Base-by-base conservation (phyloP, 1,140 invertebrate species). In the Drosophila pruinosa region DNA sequence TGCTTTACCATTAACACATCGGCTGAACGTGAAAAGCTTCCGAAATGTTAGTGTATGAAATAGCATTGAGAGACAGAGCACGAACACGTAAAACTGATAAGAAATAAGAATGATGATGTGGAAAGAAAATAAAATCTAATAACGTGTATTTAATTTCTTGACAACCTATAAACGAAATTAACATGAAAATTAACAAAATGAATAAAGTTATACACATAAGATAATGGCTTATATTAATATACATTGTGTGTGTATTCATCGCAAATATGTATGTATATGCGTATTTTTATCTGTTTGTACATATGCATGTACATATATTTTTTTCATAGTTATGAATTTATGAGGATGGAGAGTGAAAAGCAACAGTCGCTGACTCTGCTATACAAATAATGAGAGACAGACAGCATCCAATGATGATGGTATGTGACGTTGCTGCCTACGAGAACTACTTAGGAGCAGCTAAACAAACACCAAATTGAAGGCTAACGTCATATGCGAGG, bases 121-220 rank as follows among this genome's bases (percentile, higher is more conserved):
- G 8, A 39, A 34, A 26, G 26, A 15, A 70, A 61, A 57, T 53
- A 70, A 38, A 31, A 41, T 58, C 50, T 56, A 75, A 70, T 75
- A 80, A 75, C 58, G 72, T 72, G 68, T 53, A 76, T 76, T 80
- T 80, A 68, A 81, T 76, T 68, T 80, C 72, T 59, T 80, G 77
- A 72, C 62, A 64, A 80, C 77, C 76, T 62, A 56, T 76, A 79
- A 72, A 41, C 43, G 52, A 80, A 79, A 74, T 48, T 56, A 28
- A 28, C 2, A 6, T 28, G 6, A 65, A 61, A 58, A 64, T 47
- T 52, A 53, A 65, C 64, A 57, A 58, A 76, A 68, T 69, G 57
- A 54, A 64, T 43, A 57, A 61, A 64, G 39, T 39, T 43, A 64
- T 54, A 21, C 8, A 28, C 38, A 45, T 22, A 45, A 10, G 15